Base-by-base conservation (phyloP, 2,888 invertebrate genomes). In the Tribolium freemani region DNA sequence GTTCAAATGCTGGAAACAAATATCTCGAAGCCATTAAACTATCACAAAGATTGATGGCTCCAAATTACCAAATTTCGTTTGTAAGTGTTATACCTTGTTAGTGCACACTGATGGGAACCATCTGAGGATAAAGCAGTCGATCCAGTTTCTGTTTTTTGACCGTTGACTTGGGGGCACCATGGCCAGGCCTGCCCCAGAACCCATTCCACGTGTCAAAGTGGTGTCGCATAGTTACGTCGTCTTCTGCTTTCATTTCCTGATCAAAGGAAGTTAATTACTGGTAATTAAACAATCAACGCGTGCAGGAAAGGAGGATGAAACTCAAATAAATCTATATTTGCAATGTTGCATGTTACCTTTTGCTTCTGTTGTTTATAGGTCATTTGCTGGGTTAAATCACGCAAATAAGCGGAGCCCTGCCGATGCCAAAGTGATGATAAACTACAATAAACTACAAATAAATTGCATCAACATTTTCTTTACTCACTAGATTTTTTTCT, bases 111-210 rank as follows among this genome's bases (percentile, higher is more conserved):
- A 84, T 81, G 13, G 84, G 83, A 2, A 82, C 76, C 79, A 82
- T 80, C 73, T 80, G 80, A 3, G 85, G 84, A 75, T 85, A 86
- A n/a, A 87, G 79, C 76, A 86, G 77, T 57, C 80, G 79, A 73
- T 85, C 82, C 69, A 86, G 77, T 44, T 81, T 78, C 46, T 82
- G 82, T 70, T 84, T 86, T 69, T 83, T 84, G 46, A 80, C 76
- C 10, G 77, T 80, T 3, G 83, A 80, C 51, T 82, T 70, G 4
- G 85, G 86, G 1, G 86, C 93, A 6, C 90, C 90, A 80, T 93
- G 92, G 0, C 95, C 95, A 0, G 94, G 94, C 54, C 93, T 89
- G 21, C 95, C 94, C 95, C 95, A 95, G 78, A 93, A 88, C 6
- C 90, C 89, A 57, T 91, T 90, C 91, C 94, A 94, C 1, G 94